Conservation (phyloP, 2,888 invertebrate species). For the Lapara coniferarum region DNA sequence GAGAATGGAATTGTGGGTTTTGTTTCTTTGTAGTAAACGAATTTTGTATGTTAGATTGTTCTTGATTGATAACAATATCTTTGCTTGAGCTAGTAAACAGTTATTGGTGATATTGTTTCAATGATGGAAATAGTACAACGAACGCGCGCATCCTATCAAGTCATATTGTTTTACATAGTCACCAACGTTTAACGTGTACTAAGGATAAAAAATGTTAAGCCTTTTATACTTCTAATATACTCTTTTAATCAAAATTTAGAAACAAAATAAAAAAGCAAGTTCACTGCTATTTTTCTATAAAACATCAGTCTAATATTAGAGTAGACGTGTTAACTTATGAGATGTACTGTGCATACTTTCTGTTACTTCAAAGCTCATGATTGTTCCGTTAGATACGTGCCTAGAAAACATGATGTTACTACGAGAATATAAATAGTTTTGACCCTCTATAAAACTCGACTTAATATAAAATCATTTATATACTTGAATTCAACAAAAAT, state of each 20-base stretch:
- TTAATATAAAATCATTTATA: neutral
- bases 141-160: too few relatives aligned
- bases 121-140: too few relatives aligned
- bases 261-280: too few relatives aligned
- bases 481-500: neutral
- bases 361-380: neutral
- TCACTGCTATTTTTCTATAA: neutral
- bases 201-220: neutral
- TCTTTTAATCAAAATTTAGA: too few relatives aligned
- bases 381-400: neutral
- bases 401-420: slow-evolving; percentile 1
- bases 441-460: neutral
- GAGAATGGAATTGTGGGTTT: neutral
- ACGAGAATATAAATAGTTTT: neutral
- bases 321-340: neutral
- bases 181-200: too few relatives aligned
- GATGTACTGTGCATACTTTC: neutral
- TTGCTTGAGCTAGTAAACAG: too few relatives aligned
- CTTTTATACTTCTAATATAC: too few relatives aligned
- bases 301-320: neutral
- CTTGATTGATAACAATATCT: too few relatives aligned
- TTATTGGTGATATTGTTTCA: too few relatives aligned
- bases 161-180: too few relatives aligned
- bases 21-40: neutral
- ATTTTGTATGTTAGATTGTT: neutral